Evolutionary conservation across 2,113 vertebrate species (phyloP), one percentile per base, ranked within the genome.

Genomic region (Nycticryphes semicollaris): DNA sequence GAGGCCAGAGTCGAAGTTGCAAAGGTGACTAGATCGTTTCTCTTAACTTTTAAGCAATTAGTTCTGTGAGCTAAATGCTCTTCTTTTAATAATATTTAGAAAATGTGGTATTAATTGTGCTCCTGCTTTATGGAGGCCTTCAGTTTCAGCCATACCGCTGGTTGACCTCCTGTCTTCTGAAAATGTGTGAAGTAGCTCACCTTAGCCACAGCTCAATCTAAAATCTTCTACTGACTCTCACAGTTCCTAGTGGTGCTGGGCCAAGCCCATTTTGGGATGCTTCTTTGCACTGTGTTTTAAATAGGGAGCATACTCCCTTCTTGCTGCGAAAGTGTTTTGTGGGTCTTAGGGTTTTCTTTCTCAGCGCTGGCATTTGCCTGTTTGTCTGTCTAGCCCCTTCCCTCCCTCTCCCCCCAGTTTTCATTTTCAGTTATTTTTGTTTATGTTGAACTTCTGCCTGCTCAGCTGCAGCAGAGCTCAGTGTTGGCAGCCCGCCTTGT

Each of bases 381-480:
- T 86, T 94, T 91, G 57, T 87, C 74, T 89, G 50, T 66, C 86
- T 94, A 45, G 56, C 82, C 39, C 45, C 28, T 89, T 62, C 62
- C 45, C 14, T 85, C 66, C 28, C 53, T 74, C 45, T 77, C 41
- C 48, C 35, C 45, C 85, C 17, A 30, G 90, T 86, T 96, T 96
- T 97, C 78, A 53, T 93, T 96, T 95, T 88, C 94, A 95, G 59
- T 92, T 94, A 81, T 97, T 95, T 96, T 95, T 96, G 94, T 93
- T 97, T 96, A 48, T 87, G 68, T 90, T 96, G 93, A 96, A 94
- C 96, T 95, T 60, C 75, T 96, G 95, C 80, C 87, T 93, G 94
- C 75, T 96, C 93, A 94, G 93, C 95, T 95, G 93, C 94, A 95
- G 89, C 85, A 94, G 77, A 96, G 86, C 76, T 87, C 6, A 2